Base-by-base conservation (phyloP, 2,888 invertebrate species). In the Tenthredo notha region DNA sequence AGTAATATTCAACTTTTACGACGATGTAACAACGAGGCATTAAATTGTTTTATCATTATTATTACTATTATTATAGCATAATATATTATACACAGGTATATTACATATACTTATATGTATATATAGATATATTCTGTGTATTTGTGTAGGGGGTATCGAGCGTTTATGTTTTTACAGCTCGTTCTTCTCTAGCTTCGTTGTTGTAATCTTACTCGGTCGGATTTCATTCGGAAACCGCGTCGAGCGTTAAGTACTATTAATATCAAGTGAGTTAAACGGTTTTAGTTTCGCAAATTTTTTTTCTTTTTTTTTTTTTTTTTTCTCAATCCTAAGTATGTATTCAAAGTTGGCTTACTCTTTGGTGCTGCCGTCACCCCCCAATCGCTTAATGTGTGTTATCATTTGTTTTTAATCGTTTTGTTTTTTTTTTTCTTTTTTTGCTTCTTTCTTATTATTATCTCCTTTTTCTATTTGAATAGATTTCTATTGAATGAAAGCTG, bases 241-340 rank as follows among this genome's bases (percentile, higher is more conserved):
- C 33, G 6, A 18, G 67, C 67, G 67, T 67, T 67, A 67, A 67
- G 67, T 67, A 67, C 67, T 67, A 67, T 67, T 67, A 67, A 67
- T 67, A 67, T 67, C 67, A 67, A 67, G 67, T 67, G 67, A 67
- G 74, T 74, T 74, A 43, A 74, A 74, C 74, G 74, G 74, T 74
- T 40, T 25, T 43, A 74, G 10, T 74, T 40, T 74, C 43, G 74
- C 12, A 43, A 6, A 40, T 74, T 74, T 33, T 37, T 15, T 37
- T 29, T 33, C 4, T 70, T 33, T 37, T 9, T 70, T n/a, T 1
- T 29, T 33, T 33, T 4, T 33, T 3, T 33, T 4, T 33, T 0
- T 2, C 2, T 33, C 4, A 1, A 37, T 37, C 15, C 5, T 1
- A 54, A n/a, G n/a, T 54, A 54, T 54, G n/a, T 54, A n/a, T 54